Conservation (phyloP, 2,113 vertebrate species). For the Sturnira hondurensis region DNA sequence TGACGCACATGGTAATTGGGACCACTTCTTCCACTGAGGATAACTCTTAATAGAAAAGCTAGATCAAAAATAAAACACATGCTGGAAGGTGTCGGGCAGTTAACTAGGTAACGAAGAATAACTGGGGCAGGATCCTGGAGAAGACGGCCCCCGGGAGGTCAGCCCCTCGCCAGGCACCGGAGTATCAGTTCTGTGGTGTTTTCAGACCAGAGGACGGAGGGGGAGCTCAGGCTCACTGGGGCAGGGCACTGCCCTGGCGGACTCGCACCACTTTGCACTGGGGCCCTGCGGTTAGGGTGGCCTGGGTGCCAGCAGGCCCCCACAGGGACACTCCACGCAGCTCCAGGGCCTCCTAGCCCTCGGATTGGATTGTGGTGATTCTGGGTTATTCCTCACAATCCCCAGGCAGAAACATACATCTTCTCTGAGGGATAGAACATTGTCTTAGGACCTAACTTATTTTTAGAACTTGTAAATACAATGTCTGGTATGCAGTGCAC, state of each 20-base stretch:
- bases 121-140: not conserved
- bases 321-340: not conserved
- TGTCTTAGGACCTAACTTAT: not conserved
- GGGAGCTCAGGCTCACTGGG: not conserved
- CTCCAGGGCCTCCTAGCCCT: not conserved
- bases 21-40: not conserved
- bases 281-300: not conserved
- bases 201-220: not conserved
- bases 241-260: not conserved
- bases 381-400: not conserved
- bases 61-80: slow-evolving; percentile 3
- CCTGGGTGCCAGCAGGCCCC: not conserved
- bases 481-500: not conserved
- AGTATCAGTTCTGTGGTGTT: not conserved
- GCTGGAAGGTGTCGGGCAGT: not conserved
- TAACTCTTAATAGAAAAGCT: slow-evolving; percentile 45
- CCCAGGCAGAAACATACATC: not conserved
- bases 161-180: not conserved
- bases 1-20: not conserved
- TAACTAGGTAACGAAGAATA: not conserved
- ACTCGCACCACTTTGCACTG: not conserved
- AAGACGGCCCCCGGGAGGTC: not conserved
- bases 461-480: not conserved
- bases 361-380: not conserved
- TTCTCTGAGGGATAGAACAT: not conserved